Conservation (phyloP, 2,888 invertebrate genomes). For the Busseola fusca region DNA sequence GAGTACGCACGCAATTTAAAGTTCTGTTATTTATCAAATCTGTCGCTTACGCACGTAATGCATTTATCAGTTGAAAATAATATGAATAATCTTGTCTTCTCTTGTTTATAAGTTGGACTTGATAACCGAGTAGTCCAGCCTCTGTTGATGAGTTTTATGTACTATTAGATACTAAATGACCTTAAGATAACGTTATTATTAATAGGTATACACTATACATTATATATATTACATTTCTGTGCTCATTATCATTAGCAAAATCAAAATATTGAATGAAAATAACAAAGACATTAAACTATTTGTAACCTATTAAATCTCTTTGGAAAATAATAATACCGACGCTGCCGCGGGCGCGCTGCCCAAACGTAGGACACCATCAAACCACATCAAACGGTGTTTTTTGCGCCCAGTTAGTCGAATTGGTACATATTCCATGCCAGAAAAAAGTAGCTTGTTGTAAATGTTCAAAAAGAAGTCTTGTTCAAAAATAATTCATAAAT, state of each 20-base stretch:
- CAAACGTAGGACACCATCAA: background rate
- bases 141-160: conserved; percentile 39
- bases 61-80: conserved; percentile 55
- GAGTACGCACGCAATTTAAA: conserved; percentile 24
- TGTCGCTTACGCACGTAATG: conserved; percentile 50
- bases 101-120: conserved; percentile 50
- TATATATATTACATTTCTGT: conserved; percentile 11
- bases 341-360: background rate
- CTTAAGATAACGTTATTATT: conserved; percentile 41
- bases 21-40: conserved; percentile 43
- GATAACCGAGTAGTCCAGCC: conserved; percentile 42
- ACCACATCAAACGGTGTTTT: background rate
- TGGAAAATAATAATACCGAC: background rate
- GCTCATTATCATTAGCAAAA: background rate
- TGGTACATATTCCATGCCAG: too few relatives aligned
- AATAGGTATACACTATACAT: conserved; percentile 10
- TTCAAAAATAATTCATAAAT: too few relatives aligned
- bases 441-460: too few relatives aligned
- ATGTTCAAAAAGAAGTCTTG: too few relatives aligned
- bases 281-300: too few relatives aligned
- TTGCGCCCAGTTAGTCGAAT: background rate
- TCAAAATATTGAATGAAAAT: background rate
- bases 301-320: too few relatives aligned
- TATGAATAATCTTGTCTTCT: conserved; percentile 43
- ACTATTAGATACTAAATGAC: conserved; percentile 41